Evolutionary conservation across 2,113 vertebrate genomes (phyloP), one percentile per base, ranked within the genome.

Genomic region (Protobothrops mucrosquamatus): DNA sequence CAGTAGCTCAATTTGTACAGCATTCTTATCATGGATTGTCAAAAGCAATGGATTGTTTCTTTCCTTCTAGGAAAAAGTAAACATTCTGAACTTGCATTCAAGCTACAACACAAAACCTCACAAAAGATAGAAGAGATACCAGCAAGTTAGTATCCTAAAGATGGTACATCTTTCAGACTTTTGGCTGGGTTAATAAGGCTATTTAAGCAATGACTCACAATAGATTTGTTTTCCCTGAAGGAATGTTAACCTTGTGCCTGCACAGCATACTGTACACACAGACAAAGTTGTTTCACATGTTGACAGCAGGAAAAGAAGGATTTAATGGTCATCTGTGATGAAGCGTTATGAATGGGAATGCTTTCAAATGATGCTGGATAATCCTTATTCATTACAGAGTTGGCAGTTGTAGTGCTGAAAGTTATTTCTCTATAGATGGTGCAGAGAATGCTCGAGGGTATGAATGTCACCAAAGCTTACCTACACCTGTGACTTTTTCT

Each of bases 231-330:
- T 56, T 90, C n/a, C 20, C 24, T 48, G 56, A 92, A 43, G 94
- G 29, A 92, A 89, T 89, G 96, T 92, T 93, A 81, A 91, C 69
- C 74, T 88, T 34, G 89, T 96, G 54, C 85, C 56, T 85, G 94
- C 2, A 0, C 92, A 93, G 89, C 85, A 69, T 39, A 8, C 2
- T 2, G 93, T 90, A 43, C 88, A 92, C 93, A 81, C 12, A 52
- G 4, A 69, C 64, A 39, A 81, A 39, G 89, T 89, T 89, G 87
- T 90, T 94, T 94, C 90, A 91, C 92, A 92, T 0, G 0, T 11
- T 95, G 94, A 94, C 95, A 96, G 93, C 92, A 61, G 91, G 94
- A 96, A 97, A 95, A 91, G 94, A 90, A 91, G 94, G 93, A 95
- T 96, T 96, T 95, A 93, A 93, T 86, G 85, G 69, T 0, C 46